These are phyloP conservation scores for Benthosema pterotum DNA, from an alignment of 2,797 vertebrate species.

Conservation along the genomic window DNA sequence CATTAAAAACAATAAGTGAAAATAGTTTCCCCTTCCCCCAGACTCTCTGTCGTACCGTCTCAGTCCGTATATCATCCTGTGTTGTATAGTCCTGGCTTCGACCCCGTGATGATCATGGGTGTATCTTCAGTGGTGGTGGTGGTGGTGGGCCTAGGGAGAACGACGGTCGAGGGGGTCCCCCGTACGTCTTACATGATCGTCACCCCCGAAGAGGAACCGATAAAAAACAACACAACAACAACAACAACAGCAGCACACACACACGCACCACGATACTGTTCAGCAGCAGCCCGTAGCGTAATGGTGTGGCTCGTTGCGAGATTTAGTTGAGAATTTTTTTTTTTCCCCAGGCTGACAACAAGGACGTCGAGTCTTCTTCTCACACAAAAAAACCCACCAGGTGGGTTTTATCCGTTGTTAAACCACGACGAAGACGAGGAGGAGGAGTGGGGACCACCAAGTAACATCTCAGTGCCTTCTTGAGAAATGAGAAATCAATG, in stretches of 20 bases:
- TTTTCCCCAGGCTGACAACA: slow-evolving; percentile 14
- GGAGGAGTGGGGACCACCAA: not conserved
- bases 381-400: not conserved
- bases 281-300: slow-evolving; percentile 2
- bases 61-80: not conserved
- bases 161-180: not conserved
- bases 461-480: slow-evolving; percentile 7
- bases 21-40: slow-evolving; percentile 17
- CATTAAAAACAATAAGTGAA: slow-evolving; percentile 6
- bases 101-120: slow-evolving; percentile 3
- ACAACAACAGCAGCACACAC: not conserved
- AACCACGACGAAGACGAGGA: not conserved
- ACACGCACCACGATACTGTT: not conserved
- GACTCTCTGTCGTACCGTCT: slow-evolving; percentile 53
- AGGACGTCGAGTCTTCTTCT: slow-evolving; percentile 13
- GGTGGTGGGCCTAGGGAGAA: too few species aligned
- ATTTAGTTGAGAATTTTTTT: slow-evolving; percentile 26
- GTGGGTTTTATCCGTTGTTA: too few species aligned
- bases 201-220: slow-evolving; percentile 2
- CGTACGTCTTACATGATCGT: slow-evolving; percentile 33
- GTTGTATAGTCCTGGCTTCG: not conserved
- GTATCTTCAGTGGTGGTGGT: slow-evolving; percentile 11
- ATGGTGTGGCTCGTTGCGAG: slow-evolving; percentile 12
- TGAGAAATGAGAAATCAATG: slow-evolving; percentile 21
- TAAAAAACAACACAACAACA: not conserved